Base-by-base conservation (phyloP, 1,140 invertebrate genomes). In the Halyomorpha halys region DNA sequence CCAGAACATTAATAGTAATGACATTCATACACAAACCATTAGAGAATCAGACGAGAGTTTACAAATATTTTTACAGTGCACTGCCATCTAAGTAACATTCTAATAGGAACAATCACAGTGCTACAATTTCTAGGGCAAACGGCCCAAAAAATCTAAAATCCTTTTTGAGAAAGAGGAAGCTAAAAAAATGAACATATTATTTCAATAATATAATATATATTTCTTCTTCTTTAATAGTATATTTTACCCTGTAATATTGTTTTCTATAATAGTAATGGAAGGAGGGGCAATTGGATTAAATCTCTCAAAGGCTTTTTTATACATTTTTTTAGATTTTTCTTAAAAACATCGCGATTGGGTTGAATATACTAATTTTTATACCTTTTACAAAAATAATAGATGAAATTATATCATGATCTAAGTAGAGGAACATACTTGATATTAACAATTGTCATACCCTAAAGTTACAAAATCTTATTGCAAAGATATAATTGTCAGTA, bases 381-480 rank as follows among this genome's bases (percentile, higher is more conserved):
- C 9, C n/a, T 65, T 44, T 62, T 66, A 66, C 21, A 66, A 66
- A 63, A 66, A 66, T 63, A 66, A 66, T 51, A 53, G 61, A 23
- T 39, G 61, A 63, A 63, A 44, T 62, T 60, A 66, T 30, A 63
- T 63, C 25, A 61, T 63, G 65, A 62, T 61, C 61, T 62, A 61
- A 66, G 61, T 44, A 62, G 61, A 66, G 65, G 65, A 66, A 66
- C 65, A 66, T 66, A 66, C 56, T 66, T 66, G 30, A 25, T 44
- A 45, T 56, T 56, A 56, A 56, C 53, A 56, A 56, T 27, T 23
- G n/a, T 45, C 59, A 54, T 51, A 62, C 27, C 39, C 56, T 66
- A 63, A 66, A 63, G 56, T 45, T 63, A 62, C 27, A 54, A 66
- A 66, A 63, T 44, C 25, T 51, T 66, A 66, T 66, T 66, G 65